A percentile compares a stretch with the other conserved stretches of the same genome.
These are phyloP conservation scores for Myotis pilosus DNA, from an alignment of 2,797 vertebrate genomes.

Conservation along the genomic window DNA sequence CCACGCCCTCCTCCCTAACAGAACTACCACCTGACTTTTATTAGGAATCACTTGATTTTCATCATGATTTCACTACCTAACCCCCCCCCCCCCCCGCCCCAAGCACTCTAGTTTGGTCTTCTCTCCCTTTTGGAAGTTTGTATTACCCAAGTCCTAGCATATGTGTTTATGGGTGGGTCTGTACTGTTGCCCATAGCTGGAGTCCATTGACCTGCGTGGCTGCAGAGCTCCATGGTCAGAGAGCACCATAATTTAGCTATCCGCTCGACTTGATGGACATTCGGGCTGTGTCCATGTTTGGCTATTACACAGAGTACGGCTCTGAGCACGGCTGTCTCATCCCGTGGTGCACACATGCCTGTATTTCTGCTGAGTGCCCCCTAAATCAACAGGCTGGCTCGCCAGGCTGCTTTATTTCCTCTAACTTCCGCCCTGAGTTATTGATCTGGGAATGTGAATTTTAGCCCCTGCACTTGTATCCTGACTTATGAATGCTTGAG, in stretches of 20 bases:
- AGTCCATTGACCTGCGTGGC: not conserved
- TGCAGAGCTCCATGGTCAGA: not conserved
- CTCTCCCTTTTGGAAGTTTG: not conserved
- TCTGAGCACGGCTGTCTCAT: not conserved
- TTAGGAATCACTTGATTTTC: not conserved
- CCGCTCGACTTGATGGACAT: fast-evolving
- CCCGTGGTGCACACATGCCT: fast-evolving
- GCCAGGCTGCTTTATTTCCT: not conserved
- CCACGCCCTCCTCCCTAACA: not conserved
- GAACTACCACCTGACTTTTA: not conserved
- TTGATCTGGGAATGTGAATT: not conserved
- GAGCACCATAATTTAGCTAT: fast-evolving
- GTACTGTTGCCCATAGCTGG: not conserved
- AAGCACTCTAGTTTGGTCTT: not conserved
- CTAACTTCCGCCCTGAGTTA: not conserved
- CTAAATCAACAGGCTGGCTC: not conserved
- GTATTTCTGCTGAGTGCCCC: not conserved
- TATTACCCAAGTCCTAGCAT: not conserved
- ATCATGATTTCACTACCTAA: not conserved
- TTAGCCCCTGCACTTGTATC: not conserved
- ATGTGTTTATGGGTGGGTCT: not conserved
- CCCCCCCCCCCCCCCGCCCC: too few species aligned
- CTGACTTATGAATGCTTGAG: constrained; percentile 22
- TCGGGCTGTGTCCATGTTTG: not conserved
- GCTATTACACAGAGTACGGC: not conserved